These are phyloP conservation scores for Leptobrachium ailaonicum DNA, from an alignment of 2,113 vertebrate species.

Conservation along the genomic window DNA sequence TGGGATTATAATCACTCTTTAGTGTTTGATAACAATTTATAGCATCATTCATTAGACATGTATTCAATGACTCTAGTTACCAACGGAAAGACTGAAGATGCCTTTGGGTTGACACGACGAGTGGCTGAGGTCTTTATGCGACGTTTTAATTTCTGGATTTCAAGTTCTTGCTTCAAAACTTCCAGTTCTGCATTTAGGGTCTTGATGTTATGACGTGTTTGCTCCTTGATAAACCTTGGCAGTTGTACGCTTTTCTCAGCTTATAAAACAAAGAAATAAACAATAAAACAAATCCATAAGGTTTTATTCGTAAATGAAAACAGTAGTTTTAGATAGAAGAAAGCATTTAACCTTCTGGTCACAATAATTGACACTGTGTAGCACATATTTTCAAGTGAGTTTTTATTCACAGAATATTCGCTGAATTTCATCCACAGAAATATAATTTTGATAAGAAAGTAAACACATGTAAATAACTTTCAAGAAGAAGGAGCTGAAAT, in stretches of 20 bases:
- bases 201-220: constrained; percentile 51
- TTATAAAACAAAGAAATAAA: constrained; percentile 10
- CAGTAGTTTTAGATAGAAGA: too few species aligned
- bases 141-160: constrained; percentile 51
- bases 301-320: too few species aligned
- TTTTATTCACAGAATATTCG: too few species aligned
- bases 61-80: constrained; percentile 29
- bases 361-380: too few species aligned
- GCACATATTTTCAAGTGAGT: too few species aligned
- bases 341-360: too few species aligned
- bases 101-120: not conserved
- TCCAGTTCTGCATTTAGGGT: constrained; percentile 54
- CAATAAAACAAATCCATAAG: not conserved
- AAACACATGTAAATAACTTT: too few species aligned
- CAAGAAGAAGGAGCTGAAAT: too few species aligned
- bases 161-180: constrained; percentile 57
- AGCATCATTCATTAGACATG: not conserved
- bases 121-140: constrained; percentile 39
- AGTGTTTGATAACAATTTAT: not conserved
- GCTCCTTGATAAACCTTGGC: constrained; percentile 21
- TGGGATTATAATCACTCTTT: constrained; percentile 6
- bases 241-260: constrained; percentile 2
- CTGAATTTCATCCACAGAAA: too few species aligned
- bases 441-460: too few species aligned
- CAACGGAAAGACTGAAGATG: constrained; percentile 38